Evolutionary conservation across 2,888 invertebrate genomes (phyloP).

Genomic region (Anoplius nigerrimus): DNA sequence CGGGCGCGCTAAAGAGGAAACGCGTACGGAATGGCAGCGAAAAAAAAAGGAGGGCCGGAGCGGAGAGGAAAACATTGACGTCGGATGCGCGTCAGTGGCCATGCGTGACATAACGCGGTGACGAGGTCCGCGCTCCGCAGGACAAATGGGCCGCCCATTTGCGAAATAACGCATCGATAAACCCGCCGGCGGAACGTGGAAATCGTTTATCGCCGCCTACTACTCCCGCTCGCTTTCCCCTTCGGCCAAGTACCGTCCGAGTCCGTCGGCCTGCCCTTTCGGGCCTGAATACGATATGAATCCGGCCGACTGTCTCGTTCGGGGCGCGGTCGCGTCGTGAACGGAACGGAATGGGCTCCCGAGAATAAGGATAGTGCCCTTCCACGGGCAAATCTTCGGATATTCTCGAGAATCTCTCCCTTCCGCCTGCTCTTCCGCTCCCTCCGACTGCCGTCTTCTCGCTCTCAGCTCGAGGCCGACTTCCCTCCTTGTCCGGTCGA

Average conservation of each 20-base stretch:
- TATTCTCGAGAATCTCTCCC: constrained; percentile 9
- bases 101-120: constrained; percentile 53
- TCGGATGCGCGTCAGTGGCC: constrained; percentile 39
- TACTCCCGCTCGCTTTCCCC: not conserved
- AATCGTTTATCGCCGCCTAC: constrained; percentile 27
- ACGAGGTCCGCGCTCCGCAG: constrained; percentile 42
- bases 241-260: not conserved
- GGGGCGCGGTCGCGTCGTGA: constrained; percentile 26
- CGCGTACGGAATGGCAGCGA: constrained; percentile 35
- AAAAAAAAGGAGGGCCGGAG: too few species aligned
- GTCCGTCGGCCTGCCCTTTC: constrained; percentile 19
- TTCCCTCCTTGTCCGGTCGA: constrained; percentile 19
- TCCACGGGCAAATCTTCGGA: not conserved
- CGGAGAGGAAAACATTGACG: constrained; percentile 43
- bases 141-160: constrained; percentile 61
- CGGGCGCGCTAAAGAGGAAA: constrained; percentile 36
- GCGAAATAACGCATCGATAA: constrained; percentile 63
- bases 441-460: not conserved
- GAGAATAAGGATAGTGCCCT: not conserved
- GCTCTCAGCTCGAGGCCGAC: not conserved
- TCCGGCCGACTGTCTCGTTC: constrained; percentile 17
- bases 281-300: constrained; percentile 5
- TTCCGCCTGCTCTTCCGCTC: constrained; percentile 19
- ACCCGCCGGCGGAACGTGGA: constrained; percentile 54
- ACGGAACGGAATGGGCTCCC: too few species aligned